Conservation (phyloP, 2,113 vertebrate genomes). For the Pachycephala philippinensis region DNA sequence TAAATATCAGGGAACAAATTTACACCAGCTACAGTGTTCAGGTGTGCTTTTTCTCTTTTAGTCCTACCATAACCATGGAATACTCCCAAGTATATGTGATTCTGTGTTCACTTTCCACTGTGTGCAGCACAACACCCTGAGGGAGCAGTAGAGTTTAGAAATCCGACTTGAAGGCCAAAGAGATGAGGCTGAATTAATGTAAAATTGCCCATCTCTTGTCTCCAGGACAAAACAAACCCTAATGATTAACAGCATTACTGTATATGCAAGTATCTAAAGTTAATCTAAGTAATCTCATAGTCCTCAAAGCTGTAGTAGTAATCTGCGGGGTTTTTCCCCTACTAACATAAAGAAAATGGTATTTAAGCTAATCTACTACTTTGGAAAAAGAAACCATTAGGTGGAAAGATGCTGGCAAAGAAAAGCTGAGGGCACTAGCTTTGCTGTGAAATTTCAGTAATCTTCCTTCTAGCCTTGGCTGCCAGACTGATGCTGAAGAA, state of each 20-base stretch:
- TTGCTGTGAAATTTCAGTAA: neutral
- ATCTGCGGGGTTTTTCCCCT: fast-evolving
- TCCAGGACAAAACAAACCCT: neutral
- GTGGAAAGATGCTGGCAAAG: neutral
- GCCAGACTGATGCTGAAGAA: neutral
- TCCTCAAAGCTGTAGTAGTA: neutral
- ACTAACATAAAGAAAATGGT: neutral
- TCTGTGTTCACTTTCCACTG: neutral
- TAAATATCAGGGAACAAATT: neutral
- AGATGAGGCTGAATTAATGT: neutral
- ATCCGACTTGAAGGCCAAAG: neutral
- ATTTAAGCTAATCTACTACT: neutral
- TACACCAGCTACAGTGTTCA: neutral
- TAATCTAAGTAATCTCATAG: neutral
- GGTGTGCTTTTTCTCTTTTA: neutral
- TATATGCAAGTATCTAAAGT: neutral
- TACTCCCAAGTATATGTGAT: neutral
- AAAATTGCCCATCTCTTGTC: neutral
- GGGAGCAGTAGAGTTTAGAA: neutral
- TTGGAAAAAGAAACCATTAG: neutral
- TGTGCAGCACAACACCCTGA: neutral
- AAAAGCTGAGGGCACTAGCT: neutral
- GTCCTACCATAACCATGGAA: neutral
- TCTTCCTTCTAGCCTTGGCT: neutral
- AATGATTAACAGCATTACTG: neutral